Percentiles rank a stretch among this genome's conserved stretches.
These are phyloP conservation scores for Cryptoprocta ferox DNA, from an alignment of 2,797 vertebrate genomes.

Conservation along the genomic window DNA sequence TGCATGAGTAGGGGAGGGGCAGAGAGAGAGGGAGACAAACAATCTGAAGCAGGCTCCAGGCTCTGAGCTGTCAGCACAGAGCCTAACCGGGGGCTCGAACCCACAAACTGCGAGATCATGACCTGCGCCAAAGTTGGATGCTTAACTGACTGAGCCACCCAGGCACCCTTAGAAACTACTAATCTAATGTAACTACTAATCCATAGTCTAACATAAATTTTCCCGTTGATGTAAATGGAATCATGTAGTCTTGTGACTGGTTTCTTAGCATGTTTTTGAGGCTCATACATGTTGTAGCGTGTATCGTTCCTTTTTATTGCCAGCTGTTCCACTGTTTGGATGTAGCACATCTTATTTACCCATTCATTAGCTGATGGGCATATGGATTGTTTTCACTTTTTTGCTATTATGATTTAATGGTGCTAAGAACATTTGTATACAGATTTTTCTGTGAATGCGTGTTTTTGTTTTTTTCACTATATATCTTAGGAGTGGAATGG, in stretches of 20 bases:
- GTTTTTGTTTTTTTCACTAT: conserved; percentile 43
- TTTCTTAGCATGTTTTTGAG: conserved; percentile 49
- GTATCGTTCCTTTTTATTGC: conserved; percentile 36
- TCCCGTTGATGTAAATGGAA: conserved; percentile 30
- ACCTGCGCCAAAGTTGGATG: too few species aligned
- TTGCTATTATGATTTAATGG: conserved; percentile 39
- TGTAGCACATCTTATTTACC: not conserved
- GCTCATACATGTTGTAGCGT: not conserved
- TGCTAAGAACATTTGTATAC: not conserved
- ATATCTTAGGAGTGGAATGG: not conserved
- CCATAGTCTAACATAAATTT: not conserved
- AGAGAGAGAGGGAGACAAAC: too few species aligned
- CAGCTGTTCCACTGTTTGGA: not conserved
- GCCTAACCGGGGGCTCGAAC: too few species aligned
- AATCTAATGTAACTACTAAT: not conserved
- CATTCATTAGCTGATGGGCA: not conserved
- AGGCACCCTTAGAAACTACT: too few species aligned
- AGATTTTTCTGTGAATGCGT: conserved; percentile 31
- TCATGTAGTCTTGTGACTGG: not conserved
- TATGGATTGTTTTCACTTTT: conserved; percentile 36
- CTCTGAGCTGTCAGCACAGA: too few species aligned
- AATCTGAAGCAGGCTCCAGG: too few species aligned
- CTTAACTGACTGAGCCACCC: too few species aligned
- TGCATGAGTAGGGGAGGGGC: too few species aligned
- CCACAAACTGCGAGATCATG: too few species aligned